Percentiles rank a stretch among this genome's conserved stretches.
Conservation (phyloP, 2,113 vertebrate genomes). For the Dromaius novaehollandiae region DNA sequence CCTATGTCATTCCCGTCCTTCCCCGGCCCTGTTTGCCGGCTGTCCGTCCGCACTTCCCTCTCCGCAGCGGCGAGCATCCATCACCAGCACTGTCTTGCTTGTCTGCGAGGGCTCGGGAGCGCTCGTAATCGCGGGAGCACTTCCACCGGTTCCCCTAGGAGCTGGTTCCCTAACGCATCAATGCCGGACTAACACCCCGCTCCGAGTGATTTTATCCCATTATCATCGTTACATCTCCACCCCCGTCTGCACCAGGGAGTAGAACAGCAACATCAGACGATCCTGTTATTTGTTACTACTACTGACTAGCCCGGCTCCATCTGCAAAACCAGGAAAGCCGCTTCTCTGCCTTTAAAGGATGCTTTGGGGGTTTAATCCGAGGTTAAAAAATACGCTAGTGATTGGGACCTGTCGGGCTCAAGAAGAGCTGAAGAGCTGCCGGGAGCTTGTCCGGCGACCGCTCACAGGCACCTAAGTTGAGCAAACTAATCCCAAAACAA, state of each 20-base stretch:
- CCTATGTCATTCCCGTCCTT: neutral
- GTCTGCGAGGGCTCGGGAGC: neutral
- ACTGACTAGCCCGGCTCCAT: accelerated
- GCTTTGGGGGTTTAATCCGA: neutral
- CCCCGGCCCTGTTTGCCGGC: neutral
- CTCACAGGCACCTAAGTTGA: accelerated
- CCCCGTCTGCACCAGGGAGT: neutral
- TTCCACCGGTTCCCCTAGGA: conserved; percentile 9
- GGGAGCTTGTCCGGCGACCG: neutral
- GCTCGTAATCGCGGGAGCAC: neutral
- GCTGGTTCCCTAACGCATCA: neutral
- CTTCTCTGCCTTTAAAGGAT: neutral
- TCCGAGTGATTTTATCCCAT: conserved; percentile 6
- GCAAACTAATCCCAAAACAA: accelerated
- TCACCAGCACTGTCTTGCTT: neutral
- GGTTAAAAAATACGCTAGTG: neutral
- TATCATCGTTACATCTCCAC: neutral
- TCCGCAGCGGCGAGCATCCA: neutral
- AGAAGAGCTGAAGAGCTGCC: neutral
- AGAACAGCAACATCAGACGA: neutral
- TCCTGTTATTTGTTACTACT: neutral
- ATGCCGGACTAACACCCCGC: neutral
- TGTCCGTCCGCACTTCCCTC: neutral
- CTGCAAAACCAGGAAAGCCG: neutral
- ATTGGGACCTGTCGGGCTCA: neutral